Evolutionary conservation across 2,113 vertebrate genomes (phyloP), one percentile per base, ranked within the genome.

Genomic region (Hippocampus abdominalis): DNA sequence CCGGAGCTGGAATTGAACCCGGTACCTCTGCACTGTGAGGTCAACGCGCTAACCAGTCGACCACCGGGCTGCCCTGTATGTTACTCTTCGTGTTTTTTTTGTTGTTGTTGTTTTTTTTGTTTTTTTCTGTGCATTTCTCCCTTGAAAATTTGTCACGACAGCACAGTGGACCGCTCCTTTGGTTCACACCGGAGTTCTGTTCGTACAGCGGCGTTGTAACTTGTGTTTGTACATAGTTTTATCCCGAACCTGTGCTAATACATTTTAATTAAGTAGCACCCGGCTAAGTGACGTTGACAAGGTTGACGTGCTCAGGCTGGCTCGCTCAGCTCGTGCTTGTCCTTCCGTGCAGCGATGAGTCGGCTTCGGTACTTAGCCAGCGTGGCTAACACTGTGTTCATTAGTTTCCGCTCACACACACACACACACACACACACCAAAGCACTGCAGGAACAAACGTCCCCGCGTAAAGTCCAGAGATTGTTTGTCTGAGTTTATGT

Each of bases 281-380:
- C 39, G 29, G 29, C 29, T 46, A 46, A 16, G 15, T 18, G 6
- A 7, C 2, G n/a, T 77, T 83, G 88, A 85, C 82, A 84, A 89
- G 86, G 80, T 82, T 76, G 84, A 79, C 66, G 79, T 77, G 7
- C 11, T 73, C 20, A 40, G 60, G 42, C 62, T 70, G 36, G 1
- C 25, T 60, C 27, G 32, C 57, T 60, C 7, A 32, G 76, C 74
- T 77, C 66, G 66, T 60, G 77, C 53, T 68, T 48, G 61, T 46
- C 63, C 65, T 48, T n/a, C 48, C 27, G 72, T 74, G 71, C 69
- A 49, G 56, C 81, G 84, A 86, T 87, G 80, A 78, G 73, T 60
- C 51, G 64, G 71, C 65, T 73, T 61, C 64, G 39, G 78, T 76
- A 79, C 64, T 68, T 56, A 27, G 81, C 79, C 71, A 32, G 51